phyloP scores from a whole-genome alignment of 2,888 invertebrate species.

The Diplazon laetatorius region DNA sequence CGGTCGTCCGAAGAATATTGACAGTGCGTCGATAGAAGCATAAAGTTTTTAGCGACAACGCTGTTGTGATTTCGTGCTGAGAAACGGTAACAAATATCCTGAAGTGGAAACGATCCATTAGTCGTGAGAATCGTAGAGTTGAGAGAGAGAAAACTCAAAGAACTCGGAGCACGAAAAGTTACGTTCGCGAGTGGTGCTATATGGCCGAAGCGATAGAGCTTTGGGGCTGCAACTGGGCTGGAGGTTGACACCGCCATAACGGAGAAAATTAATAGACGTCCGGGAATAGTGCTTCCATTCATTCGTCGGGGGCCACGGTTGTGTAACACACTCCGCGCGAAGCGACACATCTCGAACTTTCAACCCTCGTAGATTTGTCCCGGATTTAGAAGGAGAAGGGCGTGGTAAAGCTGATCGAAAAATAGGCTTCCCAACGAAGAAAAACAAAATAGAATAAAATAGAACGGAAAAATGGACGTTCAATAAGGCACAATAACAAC shows the following conservation, averaged over 20 bases:
- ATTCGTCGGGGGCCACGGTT: constrained; percentile 28
- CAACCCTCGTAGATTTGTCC: constrained; percentile 13
- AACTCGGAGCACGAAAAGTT: constrained; percentile 19
- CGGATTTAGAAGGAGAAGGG: neutral
- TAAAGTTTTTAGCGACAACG: constrained; percentile 1
- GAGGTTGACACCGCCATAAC: constrained; percentile 51
- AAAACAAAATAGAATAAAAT: neutral
- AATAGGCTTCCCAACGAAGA: no score
- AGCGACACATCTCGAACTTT: constrained; percentile 19
- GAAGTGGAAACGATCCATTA: constrained; percentile 37
- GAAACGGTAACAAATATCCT: constrained; percentile 15
- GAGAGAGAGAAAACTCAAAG: constrained; percentile 24
- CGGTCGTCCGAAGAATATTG: neutral
- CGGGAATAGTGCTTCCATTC: constrained; percentile 39
- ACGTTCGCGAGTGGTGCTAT: constrained; percentile 22
- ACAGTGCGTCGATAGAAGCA: neutral
- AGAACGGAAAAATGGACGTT: no score
- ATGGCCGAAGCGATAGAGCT: constrained; percentile 10
- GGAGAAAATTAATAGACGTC: constrained; percentile 54
- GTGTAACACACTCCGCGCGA: constrained; percentile 20
- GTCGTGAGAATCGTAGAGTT: constrained; percentile 23
- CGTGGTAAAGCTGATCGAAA: no score
- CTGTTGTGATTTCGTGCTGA: constrained; percentile 7
- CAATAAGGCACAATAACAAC: no score
- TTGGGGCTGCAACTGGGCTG: constrained; percentile 1